These are phyloP conservation scores for Cossypha niveicapilla DNA, from an alignment of 2,797 vertebrate genomes.

Conservation along the genomic window DNA sequence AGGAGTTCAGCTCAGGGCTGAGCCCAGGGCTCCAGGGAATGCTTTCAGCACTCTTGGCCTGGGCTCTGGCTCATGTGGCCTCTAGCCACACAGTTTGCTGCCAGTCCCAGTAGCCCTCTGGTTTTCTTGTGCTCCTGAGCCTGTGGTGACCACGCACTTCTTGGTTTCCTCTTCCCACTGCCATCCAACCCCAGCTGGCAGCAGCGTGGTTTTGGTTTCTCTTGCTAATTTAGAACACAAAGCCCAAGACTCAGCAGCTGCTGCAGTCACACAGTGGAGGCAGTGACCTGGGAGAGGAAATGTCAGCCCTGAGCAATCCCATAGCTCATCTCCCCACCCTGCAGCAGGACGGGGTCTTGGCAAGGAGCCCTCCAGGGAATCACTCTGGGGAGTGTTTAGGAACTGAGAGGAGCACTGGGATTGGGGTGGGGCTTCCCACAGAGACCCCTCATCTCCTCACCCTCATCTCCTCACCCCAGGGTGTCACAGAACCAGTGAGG, in stretches of 20 bases:
- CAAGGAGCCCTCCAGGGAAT: neutral
- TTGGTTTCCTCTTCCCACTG: neutral
- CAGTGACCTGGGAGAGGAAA: neutral
- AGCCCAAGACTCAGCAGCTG: neutral
- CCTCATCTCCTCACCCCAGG: accelerated
- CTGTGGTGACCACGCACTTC: accelerated
- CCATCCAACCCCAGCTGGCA: neutral
- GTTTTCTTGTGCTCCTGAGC: neutral
- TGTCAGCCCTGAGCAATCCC: neutral
- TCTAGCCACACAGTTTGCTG: neutral
- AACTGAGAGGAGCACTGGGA: neutral
- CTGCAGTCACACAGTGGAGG: neutral
- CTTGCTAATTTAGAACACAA: neutral
- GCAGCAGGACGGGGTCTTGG: neutral
- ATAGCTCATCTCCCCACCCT: neutral
- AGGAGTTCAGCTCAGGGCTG: neutral
- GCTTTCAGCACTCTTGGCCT: accelerated
- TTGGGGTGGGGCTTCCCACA: neutral
- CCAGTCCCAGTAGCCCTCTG: accelerated
- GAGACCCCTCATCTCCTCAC: neutral
- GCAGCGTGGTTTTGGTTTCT: neutral
- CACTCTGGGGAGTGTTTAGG: neutral
- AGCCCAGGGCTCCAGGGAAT: neutral
- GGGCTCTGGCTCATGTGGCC: accelerated
- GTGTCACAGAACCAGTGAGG: neutral